phyloP scores from a whole-genome alignment of 2,888 invertebrate species.

The Sphinx pinastri region DNA sequence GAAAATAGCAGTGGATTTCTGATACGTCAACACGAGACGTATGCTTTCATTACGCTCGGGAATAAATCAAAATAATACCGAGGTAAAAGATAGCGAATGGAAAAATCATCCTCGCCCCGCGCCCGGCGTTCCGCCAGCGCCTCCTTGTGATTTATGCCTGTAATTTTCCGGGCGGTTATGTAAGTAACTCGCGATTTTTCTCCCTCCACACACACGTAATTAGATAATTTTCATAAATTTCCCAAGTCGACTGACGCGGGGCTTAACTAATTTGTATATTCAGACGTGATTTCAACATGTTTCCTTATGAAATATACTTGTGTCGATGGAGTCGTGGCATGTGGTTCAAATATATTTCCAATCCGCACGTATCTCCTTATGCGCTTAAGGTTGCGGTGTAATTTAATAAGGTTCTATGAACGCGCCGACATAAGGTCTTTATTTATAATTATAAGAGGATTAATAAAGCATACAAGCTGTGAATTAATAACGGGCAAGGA shows the following conservation, averaged over 20 bases:
- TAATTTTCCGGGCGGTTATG: conserved; percentile 81
- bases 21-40: conserved; percentile 75
- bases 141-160: conserved; percentile 75
- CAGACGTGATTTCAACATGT: conserved; percentile 3
- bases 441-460: conserved; percentile 54
- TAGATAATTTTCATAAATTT: conserved; percentile 78
- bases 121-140: conserved; percentile 47
- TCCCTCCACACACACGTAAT: conserved; percentile 79
- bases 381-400: conserved; percentile 31
- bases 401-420: conserved; percentile 32
- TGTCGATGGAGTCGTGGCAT: background rate
- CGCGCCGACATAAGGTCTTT: conserved; percentile 35
- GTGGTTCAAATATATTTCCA: background rate
- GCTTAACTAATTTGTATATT: conserved; percentile 14
- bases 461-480: conserved; percentile 67
- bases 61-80: conserved; percentile 83
- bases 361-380: conserved; percentile 5
- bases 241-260: conserved; percentile 41
- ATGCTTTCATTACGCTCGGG: conserved; percentile 78
- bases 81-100: conserved; percentile 81
- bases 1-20: conserved; percentile 65
- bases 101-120: conserved; percentile 73
- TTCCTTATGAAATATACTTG: background rate
- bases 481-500: conserved; percentile 64
- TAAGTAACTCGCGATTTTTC: conserved; percentile 82